phyloP scores from a whole-genome alignment of 2,113 vertebrate genomes.

The Gadus macrocephalus region DNA sequence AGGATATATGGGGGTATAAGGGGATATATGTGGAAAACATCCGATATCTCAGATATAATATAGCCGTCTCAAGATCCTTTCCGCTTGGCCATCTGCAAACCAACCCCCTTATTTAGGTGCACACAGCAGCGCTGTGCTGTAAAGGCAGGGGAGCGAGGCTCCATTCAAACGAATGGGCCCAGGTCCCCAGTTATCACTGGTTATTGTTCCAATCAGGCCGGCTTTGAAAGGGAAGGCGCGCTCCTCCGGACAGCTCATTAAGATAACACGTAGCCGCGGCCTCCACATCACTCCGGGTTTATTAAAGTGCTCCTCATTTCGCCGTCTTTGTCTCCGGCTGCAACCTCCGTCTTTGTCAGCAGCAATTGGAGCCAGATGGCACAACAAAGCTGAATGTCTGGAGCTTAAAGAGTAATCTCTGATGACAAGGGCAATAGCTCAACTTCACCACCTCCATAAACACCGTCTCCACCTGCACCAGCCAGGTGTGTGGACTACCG shows the following conservation, averaged over 20 bases:
- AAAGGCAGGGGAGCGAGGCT: constrained; percentile 53
- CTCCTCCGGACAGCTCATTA: constrained; percentile 71
- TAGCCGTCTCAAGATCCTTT: constrained; percentile 1
- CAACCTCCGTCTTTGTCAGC: constrained; percentile 69
- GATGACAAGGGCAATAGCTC: constrained; percentile 58
- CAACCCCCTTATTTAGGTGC: constrained; percentile 39
- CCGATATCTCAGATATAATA: too few relatives aligned
- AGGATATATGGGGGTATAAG: too few relatives aligned
- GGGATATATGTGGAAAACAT: too few relatives aligned
- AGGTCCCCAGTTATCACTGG: constrained; percentile 63
- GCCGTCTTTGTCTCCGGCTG: constrained; percentile 63
- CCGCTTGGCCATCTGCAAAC: constrained; percentile 38
- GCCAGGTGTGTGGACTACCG: constrained; percentile 39
- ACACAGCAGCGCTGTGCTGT: constrained; percentile 29
- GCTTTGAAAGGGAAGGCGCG: constrained; percentile 56
- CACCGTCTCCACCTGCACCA: constrained; percentile 44
- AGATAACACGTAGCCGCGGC: constrained; percentile 66
- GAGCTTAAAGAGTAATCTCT: constrained; percentile 60
- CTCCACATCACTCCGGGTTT: constrained; percentile 64
- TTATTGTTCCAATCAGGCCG: constrained; percentile 67
- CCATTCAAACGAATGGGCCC: constrained; percentile 51
- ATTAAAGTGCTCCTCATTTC: constrained; percentile 69
- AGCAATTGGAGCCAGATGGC: constrained; percentile 72
- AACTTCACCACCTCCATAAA: constrained; percentile 51
- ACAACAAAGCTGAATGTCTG: constrained; percentile 69